These are phyloP conservation scores for Acrobasis suavella DNA, from an alignment of 2,888 invertebrate genomes.

Conservation along the genomic window DNA sequence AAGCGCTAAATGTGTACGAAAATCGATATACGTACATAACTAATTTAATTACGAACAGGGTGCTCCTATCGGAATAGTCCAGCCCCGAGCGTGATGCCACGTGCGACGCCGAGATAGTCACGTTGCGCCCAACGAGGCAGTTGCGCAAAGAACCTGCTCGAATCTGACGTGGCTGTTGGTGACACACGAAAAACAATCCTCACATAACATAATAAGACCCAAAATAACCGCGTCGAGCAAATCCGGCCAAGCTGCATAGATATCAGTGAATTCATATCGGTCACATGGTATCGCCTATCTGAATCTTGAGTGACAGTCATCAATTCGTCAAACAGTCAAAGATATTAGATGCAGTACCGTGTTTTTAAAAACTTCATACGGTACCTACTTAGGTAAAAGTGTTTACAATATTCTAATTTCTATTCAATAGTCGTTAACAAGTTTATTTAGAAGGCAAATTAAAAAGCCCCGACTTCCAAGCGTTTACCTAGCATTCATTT, in stretches of 20 bases:
- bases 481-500: no score
- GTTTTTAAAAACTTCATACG: no score
- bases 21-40: slow-evolving; percentile 2
- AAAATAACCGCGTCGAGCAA: background rate
- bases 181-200: slow-evolving; percentile 14
- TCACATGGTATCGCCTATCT: slow-evolving; percentile 11
- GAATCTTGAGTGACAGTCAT: slow-evolving; percentile 9
- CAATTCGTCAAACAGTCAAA: background rate
- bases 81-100: slow-evolving; percentile 24
- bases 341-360: background rate
- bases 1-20: background rate
- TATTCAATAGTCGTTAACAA: no score
- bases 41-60: slow-evolving; percentile 12
- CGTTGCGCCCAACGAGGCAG: slow-evolving; percentile 33
- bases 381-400: no score
- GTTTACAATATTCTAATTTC: no score
- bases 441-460: no score
- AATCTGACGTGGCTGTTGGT: slow-evolving; percentile 18
- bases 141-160: slow-evolving; percentile 25
- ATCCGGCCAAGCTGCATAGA: background rate
- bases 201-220: background rate
- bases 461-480: no score
- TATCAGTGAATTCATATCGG: slow-evolving; percentile 16
- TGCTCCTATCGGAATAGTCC: slow-evolving; percentile 7
- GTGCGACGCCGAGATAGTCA: slow-evolving; percentile 30